Conservation (phyloP, 2,113 vertebrate species). For the Zosterops lateralis region DNA sequence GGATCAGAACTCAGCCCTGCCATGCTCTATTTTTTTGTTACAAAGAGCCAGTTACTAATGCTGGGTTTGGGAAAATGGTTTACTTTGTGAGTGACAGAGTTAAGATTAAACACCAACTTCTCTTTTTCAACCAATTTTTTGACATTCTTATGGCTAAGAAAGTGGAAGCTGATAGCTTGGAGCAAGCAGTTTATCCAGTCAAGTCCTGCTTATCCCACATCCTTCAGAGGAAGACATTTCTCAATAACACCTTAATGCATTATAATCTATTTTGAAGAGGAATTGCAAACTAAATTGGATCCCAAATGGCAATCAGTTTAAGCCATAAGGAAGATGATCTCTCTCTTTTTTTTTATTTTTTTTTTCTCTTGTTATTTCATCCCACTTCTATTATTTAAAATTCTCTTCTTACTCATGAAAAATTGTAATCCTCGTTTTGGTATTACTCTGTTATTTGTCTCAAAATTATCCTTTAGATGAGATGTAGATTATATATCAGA, state of each 20-base stretch:
- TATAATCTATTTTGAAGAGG: not conserved
- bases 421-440: constrained; percentile 29
- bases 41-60: not conserved
- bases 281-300: not conserved
- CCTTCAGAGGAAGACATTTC: not conserved
- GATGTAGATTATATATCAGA: constrained; percentile 33
- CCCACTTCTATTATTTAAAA: not conserved
- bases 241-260: not conserved
- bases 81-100: not conserved
- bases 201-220: not conserved
- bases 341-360: not conserved
- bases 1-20: not conserved
- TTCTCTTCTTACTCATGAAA: constrained; percentile 5
- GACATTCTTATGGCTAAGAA: not conserved
- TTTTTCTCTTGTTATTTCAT: not conserved
- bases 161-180: not conserved
- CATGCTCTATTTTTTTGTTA: not conserved
- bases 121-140: not conserved
- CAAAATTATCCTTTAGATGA: constrained; percentile 36
- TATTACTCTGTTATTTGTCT: constrained; percentile 49
- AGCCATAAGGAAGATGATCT: not conserved
- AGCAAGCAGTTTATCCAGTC: not conserved
- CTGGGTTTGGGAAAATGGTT: not conserved
- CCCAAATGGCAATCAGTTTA: constrained; percentile 21
- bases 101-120: not conserved